Evolutionary conservation across 2,888 invertebrate species (phyloP).

Genomic region (Heliconius sara): DNA sequence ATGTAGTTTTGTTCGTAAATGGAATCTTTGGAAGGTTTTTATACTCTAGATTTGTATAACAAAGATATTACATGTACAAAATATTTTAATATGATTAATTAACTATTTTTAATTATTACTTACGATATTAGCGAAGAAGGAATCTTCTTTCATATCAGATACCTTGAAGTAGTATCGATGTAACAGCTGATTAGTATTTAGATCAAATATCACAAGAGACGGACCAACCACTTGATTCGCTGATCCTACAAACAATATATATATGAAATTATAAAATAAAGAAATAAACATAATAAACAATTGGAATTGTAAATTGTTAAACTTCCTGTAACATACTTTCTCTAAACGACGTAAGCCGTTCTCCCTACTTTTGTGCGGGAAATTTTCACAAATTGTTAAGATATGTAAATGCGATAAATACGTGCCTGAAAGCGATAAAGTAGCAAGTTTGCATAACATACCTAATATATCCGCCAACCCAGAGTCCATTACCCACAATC

Average conservation of each 20-base stretch:
- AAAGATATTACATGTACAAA: no score
- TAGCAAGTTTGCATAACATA: constrained; percentile 51
- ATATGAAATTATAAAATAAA: background rate
- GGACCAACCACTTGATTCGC: constrained; percentile 85
- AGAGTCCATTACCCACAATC: constrained; percentile 92
- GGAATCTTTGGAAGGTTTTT: background rate
- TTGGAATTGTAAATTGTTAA: background rate
- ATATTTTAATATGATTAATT: no score
- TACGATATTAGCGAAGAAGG: constrained; percentile 92
- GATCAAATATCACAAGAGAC: constrained; percentile 88
- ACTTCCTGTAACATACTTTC: constrained; percentile 32
- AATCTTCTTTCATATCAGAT: constrained; percentile 87
- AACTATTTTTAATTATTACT: constrained; percentile 60
- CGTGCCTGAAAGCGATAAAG: constrained; percentile 34
- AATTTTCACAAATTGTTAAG: constrained; percentile 28
- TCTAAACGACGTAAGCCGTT: constrained; percentile 21
- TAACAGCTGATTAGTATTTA: constrained; percentile 89
- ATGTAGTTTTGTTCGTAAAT: background rate
- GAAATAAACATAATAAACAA: background rate
- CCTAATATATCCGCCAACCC: constrained; percentile 90
- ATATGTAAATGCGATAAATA: constrained; percentile 32
- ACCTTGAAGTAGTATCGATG: constrained; percentile 88
- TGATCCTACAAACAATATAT: constrained; percentile 55
- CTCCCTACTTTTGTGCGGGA: constrained; percentile 18
- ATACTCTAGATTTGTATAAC: background rate